A percentile compares a stretch with the other conserved stretches of the same genome.
Evolutionary conservation across 2,888 invertebrate species (phyloP).

Genomic region (Himalopsyche japonica): DNA sequence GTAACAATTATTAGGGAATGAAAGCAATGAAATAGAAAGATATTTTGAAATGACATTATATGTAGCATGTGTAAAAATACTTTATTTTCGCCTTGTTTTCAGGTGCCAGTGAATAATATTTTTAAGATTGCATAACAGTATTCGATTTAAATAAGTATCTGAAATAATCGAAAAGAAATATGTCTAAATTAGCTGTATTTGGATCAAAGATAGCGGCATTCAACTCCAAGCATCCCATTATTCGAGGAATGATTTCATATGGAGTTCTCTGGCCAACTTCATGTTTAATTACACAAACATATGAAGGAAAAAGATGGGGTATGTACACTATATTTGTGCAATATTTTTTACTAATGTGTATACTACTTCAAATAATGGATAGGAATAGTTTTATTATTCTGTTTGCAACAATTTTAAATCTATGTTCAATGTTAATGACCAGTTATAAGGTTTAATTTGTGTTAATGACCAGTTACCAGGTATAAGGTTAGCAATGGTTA

Average conservation of each 20-base stretch:
- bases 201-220: slow-evolving; percentile 52
- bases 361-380: no score
- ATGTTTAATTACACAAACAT: slow-evolving; percentile 71
- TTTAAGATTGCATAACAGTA: background rate
- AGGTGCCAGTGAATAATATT: background rate
- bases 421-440: no score
- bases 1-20: no score
- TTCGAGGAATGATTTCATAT: slow-evolving; percentile 71
- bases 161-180: background rate
- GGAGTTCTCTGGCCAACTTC: slow-evolving; percentile 74
- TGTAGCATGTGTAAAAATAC: background rate
- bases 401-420: background rate
- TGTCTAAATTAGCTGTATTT: background rate
- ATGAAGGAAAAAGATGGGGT: slow-evolving; percentile 67
- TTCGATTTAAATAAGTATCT: background rate
- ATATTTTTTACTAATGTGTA: no score
- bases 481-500: no score
- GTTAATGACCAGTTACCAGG: no score
- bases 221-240: slow-evolving; percentile 53
- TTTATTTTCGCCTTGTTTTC: background rate
- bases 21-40: no score
- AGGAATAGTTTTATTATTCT: background rate
- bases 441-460: no score
- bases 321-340: slow-evolving; percentile 43
- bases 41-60: background rate